Percentiles rank a stretch among this genome's conserved stretches.
Conservation (phyloP, 37 sponge, comb jelly and placozoan species). For the Spongilla lacustris region DNA sequence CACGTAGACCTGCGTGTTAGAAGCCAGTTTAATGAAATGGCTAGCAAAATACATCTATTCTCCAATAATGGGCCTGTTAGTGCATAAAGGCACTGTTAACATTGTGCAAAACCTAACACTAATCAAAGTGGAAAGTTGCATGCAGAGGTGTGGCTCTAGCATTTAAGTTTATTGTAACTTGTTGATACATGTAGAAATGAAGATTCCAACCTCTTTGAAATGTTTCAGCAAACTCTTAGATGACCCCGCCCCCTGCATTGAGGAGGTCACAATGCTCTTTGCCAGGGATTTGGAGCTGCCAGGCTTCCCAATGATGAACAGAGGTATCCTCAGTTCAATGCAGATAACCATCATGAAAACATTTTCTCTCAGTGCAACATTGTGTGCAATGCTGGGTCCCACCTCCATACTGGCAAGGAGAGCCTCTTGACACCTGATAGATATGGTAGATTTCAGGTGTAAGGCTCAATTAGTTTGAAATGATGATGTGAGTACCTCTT, state of each 20-base stretch:
- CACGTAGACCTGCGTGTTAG: constrained; percentile 20
- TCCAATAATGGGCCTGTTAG: no score
- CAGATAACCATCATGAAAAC: constrained; percentile 84
- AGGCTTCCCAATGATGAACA: constrained; percentile 74
- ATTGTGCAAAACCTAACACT: no score
- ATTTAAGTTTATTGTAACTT: no score
- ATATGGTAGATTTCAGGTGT: no score
- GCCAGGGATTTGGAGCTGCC: constrained; percentile 79
- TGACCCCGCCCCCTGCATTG: constrained; percentile 48
- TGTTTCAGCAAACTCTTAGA: not conserved
- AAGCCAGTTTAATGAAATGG: not conserved
- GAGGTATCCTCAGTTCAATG: constrained; percentile 73
- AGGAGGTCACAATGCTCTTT: constrained; percentile 42
- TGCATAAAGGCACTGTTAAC: no score
- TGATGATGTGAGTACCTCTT: no score
- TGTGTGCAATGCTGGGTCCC: constrained; percentile 56
- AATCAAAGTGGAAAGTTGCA: no score
- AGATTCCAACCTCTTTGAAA: constrained; percentile 35
- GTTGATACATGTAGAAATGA: not conserved
- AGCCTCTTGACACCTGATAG: constrained; percentile 46
- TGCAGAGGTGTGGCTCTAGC: no score
- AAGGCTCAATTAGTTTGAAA: no score
- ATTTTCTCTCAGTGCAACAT: constrained; percentile 74
- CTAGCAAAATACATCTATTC: no score
- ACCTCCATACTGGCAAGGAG: constrained; percentile 49